These are phyloP conservation scores for Hippocampus comes DNA, from an alignment of 2,113 vertebrate genomes.

Conservation along the genomic window DNA sequence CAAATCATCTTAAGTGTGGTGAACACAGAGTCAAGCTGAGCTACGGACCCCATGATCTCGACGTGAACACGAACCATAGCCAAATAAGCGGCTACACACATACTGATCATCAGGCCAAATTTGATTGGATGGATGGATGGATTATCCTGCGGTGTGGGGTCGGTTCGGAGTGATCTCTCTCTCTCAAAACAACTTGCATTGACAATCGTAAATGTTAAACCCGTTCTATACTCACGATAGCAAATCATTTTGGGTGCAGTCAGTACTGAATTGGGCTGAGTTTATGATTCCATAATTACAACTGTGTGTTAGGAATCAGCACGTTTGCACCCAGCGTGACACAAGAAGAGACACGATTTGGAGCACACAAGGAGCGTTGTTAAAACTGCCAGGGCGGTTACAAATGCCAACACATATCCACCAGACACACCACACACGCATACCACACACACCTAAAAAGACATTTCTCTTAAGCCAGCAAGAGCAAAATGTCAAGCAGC, in stretches of 20 bases:
- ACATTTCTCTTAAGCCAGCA: constrained; percentile 29
- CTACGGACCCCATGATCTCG: too few relatives aligned
- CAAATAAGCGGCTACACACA: too few relatives aligned
- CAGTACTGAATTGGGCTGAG: neutral
- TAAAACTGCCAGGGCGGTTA: constrained; percentile 23
- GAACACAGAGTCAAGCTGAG: too few relatives aligned
- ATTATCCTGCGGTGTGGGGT: too few relatives aligned
- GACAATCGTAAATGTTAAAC: neutral
- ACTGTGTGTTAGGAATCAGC: neutral
- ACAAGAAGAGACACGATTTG: constrained; percentile 1
- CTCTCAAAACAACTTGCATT: too few relatives aligned
- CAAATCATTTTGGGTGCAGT: neutral
- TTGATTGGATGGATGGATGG: too few relatives aligned
- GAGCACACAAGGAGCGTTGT: neutral
- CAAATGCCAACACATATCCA: constrained; percentile 6
- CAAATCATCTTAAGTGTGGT: too few relatives aligned
- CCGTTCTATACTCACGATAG: neutral
- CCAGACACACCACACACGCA: constrained; percentile 12
- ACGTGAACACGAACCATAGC: too few relatives aligned
- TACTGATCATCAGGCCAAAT: too few relatives aligned
- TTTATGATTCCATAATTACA: neutral
- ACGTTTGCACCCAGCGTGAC: neutral
- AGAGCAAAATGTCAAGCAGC: constrained; percentile 47
- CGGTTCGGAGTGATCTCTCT: too few relatives aligned
- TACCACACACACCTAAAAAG: constrained; percentile 19